These are phyloP conservation scores for Sarotherodon lohbergeri DNA, from an alignment of 2,113 vertebrate genomes.

Conservation along the genomic window DNA sequence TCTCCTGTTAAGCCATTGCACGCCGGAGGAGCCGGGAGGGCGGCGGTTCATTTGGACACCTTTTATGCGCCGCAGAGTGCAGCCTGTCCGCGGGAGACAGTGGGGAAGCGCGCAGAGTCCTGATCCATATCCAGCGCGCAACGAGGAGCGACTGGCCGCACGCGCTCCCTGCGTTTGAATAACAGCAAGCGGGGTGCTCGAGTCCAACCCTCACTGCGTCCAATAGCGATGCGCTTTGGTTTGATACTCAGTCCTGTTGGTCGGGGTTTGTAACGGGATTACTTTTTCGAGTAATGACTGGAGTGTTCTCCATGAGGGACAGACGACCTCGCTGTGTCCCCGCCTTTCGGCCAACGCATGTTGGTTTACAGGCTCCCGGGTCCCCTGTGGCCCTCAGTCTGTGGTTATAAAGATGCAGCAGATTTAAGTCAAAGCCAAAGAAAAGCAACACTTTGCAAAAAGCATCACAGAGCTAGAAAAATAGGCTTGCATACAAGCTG, in stretches of 20 bases:
- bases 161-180: not conserved
- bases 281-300: not conserved
- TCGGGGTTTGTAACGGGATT: not conserved
- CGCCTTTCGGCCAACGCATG: not conserved
- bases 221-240: conserved; percentile 37
- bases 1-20: conserved; percentile 81
- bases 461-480: not conserved
- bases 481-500: not conserved
- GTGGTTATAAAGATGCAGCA: not conserved
- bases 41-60: conserved; percentile 60
- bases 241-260: not conserved
- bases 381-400: not conserved
- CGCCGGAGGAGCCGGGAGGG: conserved; percentile 54
- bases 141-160: conserved; percentile 17
- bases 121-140: conserved; percentile 62
- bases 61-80: conserved; percentile 41
- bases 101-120: conserved; percentile 34
- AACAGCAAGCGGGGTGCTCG: conserved; percentile 20
- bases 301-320: not conserved
- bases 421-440: not conserved
- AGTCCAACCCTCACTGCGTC: conserved; percentile 41
- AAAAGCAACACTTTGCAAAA: not conserved
- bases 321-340: not conserved
- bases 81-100: conserved; percentile 12
- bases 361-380: not conserved